A percentile compares a stretch with the other conserved stretches of the same genome.
These are phyloP conservation scores for Antheraea mylitta DNA, from an alignment of 1,140 invertebrate species.

Conservation along the genomic window DNA sequence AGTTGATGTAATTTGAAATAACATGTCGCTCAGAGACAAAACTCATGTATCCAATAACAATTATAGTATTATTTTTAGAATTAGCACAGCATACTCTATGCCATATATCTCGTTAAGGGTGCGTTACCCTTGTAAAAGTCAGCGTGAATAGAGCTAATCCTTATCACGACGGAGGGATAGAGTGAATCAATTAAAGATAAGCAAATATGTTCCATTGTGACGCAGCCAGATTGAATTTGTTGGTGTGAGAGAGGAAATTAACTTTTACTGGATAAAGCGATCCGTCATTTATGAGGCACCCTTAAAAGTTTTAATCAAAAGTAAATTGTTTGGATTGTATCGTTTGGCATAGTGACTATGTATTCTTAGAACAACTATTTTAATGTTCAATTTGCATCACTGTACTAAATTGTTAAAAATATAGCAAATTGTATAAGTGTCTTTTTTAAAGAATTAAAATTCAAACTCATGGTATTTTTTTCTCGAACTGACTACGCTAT, in stretches of 20 bases:
- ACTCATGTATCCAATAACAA: background rate
- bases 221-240: slow-evolving; percentile 60
- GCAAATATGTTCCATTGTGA: slow-evolving; percentile 73
- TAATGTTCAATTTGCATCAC: no score
- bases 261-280: slow-evolving; percentile 67
- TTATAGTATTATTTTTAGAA: background rate
- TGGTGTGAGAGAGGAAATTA: slow-evolving; percentile 72
- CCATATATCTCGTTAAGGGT: slow-evolving; percentile 59
- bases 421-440: no score
- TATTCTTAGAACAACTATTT: background rate
- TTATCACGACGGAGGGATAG: slow-evolving; percentile 65
- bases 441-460: no score
- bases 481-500: no score
- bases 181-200: slow-evolving; percentile 78
- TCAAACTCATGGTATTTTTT: no score
- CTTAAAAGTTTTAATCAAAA: slow-evolving; percentile 39
- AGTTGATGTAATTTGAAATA: background rate
- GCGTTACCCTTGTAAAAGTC: slow-evolving; percentile 73
- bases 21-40: slow-evolving; percentile 11
- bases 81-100: slow-evolving; percentile 36
- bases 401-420: no score
- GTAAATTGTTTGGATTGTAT: slow-evolving; percentile 44
- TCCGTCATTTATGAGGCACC: slow-evolving; percentile 62
- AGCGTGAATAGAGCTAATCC: slow-evolving; percentile 74
- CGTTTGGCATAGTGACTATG: slow-evolving; percentile 11